Percentiles rank a stretch among this genome's conserved stretches.
These are phyloP conservation scores for Sminthurinus signatus DNA, from an alignment of 1,140 invertebrate genomes.

Conservation along the genomic window DNA sequence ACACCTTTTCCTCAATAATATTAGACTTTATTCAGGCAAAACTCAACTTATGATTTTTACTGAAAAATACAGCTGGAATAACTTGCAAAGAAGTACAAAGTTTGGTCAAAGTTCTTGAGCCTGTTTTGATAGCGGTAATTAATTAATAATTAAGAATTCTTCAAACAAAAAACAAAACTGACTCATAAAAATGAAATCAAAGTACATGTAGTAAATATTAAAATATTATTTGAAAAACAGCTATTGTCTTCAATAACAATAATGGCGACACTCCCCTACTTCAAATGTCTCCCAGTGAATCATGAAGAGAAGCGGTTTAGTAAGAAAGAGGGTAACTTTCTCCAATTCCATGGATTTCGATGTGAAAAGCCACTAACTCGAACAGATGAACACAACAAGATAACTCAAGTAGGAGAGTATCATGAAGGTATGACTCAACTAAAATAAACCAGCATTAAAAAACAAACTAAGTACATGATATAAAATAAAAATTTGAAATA, in stretches of 20 bases:
- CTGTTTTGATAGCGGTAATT: slow-evolving; percentile 31
- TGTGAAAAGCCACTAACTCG: slow-evolving; percentile 20
- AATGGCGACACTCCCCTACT: slow-evolving; percentile 21
- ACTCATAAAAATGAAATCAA: too few relatives aligned
- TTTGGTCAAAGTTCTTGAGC: slow-evolving; percentile 32
- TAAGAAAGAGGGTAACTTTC: slow-evolving; percentile 15
- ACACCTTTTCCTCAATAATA: too few relatives aligned
- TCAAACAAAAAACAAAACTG: too few relatives aligned
- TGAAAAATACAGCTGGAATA: too few relatives aligned
- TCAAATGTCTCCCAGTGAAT: slow-evolving; percentile 11
- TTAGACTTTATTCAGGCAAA: too few relatives aligned
- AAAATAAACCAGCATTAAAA: not conserved
- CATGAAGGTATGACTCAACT: slow-evolving; percentile 22
- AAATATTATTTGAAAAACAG: too few relatives aligned
- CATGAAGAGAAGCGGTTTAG: slow-evolving; percentile 13
- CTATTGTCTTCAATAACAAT: slow-evolving; percentile 20
- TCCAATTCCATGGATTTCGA: slow-evolving; percentile 20
- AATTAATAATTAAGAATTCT: too few relatives aligned
- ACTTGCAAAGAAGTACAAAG: slow-evolving; percentile 21
- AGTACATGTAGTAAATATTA: too few relatives aligned
- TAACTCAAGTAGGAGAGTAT: slow-evolving; percentile 28
- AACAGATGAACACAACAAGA: slow-evolving; percentile 1
- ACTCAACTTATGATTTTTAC: too few relatives aligned
- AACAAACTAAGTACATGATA: too few relatives aligned
- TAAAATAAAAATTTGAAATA: too few relatives aligned